Conservation (phyloP, 2,113 vertebrate species). For the Phaetusa simplex region DNA sequence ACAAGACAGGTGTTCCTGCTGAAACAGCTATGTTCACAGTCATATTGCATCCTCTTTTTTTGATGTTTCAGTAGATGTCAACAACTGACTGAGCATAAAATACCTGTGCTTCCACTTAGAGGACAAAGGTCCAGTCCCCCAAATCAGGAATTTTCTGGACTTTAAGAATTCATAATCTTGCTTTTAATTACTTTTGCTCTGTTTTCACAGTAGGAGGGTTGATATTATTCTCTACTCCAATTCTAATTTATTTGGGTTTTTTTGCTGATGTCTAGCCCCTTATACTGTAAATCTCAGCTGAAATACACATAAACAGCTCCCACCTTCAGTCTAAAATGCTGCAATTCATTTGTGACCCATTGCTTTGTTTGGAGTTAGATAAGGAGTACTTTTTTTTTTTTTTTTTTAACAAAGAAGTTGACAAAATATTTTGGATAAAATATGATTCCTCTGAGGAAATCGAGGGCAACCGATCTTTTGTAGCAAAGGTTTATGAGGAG, state of each 20-base stretch:
- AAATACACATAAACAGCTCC: background rate
- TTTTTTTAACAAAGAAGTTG: background rate
- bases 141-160: background rate
- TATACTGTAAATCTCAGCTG: background rate
- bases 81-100: background rate
- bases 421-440: background rate
- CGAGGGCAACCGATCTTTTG: background rate
- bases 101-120: background rate
- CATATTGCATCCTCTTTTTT: background rate
- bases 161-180: background rate
- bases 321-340: background rate
- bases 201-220: background rate
- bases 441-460: background rate
- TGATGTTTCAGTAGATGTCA: background rate
- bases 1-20: background rate
- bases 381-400: background rate
- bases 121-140: background rate
- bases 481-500: background rate
- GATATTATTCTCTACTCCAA: background rate
- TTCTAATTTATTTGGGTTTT: background rate
- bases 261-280: background rate
- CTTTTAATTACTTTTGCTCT: background rate
- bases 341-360: background rate
- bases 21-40: background rate
- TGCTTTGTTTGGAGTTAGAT: background rate